A percentile compares a stretch with the other conserved stretches of the same genome.
phyloP scores from a whole-genome alignment of 1,140 invertebrate species.

The Wasmannia auropunctata region DNA sequence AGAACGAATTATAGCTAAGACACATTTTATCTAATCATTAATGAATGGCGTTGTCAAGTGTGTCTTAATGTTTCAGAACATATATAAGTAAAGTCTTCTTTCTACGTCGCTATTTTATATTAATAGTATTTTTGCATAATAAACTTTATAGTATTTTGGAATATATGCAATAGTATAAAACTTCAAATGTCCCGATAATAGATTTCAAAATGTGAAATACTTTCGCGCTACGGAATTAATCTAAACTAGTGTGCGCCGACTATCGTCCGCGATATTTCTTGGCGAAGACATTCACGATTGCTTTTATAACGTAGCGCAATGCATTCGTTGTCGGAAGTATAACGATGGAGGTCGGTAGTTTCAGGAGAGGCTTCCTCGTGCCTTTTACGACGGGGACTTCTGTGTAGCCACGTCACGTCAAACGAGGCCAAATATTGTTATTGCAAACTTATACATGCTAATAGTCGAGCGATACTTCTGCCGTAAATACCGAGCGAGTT shows the following conservation, averaged over 20 bases:
- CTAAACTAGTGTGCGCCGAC: not conserved
- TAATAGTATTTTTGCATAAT: not conserved
- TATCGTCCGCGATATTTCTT: constrained; percentile 38
- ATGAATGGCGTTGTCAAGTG: not conserved
- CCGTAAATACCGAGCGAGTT: not conserved
- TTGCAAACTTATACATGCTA: constrained; percentile 6
- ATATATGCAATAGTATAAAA: not conserved
- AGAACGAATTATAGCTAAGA: not conserved
- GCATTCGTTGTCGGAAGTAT: constrained; percentile 22
- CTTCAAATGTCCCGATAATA: not conserved
- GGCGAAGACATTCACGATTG: constrained; percentile 40
- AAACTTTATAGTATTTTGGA: not conserved
- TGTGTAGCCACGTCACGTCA: not conserved
- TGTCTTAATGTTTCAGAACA: not conserved
- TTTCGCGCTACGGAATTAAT: not conserved
- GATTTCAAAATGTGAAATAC: not conserved
- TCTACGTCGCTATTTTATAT: not conserved
- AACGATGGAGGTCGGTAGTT: not conserved
- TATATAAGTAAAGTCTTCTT: not conserved
- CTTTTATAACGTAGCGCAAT: constrained; percentile 22
- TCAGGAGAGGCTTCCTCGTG: not conserved
- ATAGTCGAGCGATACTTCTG: not conserved
- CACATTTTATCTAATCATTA: not conserved
- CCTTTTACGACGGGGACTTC: not conserved
- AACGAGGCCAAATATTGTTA: constrained; percentile 1